These are phyloP conservation scores for Ambastaia sidthimunki DNA, from an alignment of 2,797 vertebrate species.

Conservation along the genomic window DNA sequence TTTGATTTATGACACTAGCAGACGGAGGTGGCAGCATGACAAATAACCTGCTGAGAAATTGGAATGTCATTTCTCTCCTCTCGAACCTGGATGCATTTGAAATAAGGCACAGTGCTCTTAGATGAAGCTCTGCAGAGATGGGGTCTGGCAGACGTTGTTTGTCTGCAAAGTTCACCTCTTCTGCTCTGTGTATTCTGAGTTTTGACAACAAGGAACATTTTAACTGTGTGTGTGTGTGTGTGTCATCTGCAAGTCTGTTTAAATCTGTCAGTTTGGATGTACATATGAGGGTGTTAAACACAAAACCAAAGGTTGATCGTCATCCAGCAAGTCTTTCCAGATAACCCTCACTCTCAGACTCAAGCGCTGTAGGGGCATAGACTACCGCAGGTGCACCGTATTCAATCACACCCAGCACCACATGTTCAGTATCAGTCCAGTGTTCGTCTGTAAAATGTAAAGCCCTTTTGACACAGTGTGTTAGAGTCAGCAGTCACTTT, in stretches of 20 bases:
- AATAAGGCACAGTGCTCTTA: constrained; percentile 16
- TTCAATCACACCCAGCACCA: constrained; percentile 32
- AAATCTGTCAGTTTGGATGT: not conserved
- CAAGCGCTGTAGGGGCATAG: constrained; percentile 15
- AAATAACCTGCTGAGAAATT: constrained; percentile 53
- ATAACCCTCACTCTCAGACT: constrained; percentile 32
- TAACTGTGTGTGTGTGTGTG: not conserved
- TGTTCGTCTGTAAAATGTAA: constrained; percentile 29
- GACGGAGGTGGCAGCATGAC: constrained; percentile 59
- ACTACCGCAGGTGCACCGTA: constrained; percentile 28
- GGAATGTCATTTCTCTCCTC: constrained; percentile 47
- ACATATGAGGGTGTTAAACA: not conserved
- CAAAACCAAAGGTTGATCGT: constrained; percentile 33
- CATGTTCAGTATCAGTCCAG: constrained; percentile 49
- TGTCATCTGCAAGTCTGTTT: not conserved
- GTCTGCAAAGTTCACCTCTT: constrained; percentile 25
- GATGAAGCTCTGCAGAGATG: not conserved
- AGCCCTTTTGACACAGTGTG: constrained; percentile 46
- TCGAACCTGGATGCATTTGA: constrained; percentile 18
- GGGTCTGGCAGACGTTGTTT: constrained; percentile 8
- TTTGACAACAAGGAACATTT: not conserved
- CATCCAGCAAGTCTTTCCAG: not conserved
- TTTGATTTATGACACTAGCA: constrained; percentile 59
- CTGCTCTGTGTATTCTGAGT: not conserved
- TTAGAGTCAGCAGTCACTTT: constrained; percentile 41